phyloP scores from a whole-genome alignment of 2,797 vertebrate genomes.

The Acrossocheilus wenchowensis region DNA sequence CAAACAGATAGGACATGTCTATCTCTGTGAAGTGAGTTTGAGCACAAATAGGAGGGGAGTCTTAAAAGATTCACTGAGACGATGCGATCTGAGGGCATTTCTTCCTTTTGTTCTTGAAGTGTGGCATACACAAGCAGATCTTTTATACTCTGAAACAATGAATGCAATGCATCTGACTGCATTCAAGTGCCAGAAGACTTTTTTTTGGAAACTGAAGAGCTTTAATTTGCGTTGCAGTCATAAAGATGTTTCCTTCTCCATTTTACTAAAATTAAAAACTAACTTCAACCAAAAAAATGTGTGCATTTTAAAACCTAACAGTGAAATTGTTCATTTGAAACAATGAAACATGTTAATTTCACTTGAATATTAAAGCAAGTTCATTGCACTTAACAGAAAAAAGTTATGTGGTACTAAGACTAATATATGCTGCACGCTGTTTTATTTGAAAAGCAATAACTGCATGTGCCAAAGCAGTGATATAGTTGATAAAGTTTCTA shows the following conservation, averaged over 20 bases:
- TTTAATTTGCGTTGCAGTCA: neutral
- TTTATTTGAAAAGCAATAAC: neutral
- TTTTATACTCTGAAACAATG: constrained; percentile 15
- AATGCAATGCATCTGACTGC: constrained; percentile 25
- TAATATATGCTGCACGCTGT: neutral
- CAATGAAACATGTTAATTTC: neutral
- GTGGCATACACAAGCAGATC: constrained; percentile 40
- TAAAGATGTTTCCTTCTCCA: neutral
- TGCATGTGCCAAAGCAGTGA: neutral
- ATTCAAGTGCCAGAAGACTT: constrained; percentile 11
- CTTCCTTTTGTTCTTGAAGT: constrained; percentile 44
- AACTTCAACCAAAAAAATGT: neutral
- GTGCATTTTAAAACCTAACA: neutral
- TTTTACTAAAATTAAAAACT: neutral
- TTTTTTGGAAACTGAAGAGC: neutral
- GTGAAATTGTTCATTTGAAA: neutral
- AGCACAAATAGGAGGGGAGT: constrained; percentile 40
- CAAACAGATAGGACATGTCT: constrained; percentile 41
- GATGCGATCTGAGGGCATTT: constrained; percentile 40
- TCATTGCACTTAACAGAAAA: neutral
- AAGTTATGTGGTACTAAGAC: neutral
- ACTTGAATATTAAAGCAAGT: neutral
- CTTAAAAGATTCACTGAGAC: constrained; percentile 52
- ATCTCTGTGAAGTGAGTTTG: constrained; percentile 43
- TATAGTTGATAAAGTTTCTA: neutral